Conservation (phyloP, 1,140 invertebrate species). For the Orchestia grillus region DNA sequence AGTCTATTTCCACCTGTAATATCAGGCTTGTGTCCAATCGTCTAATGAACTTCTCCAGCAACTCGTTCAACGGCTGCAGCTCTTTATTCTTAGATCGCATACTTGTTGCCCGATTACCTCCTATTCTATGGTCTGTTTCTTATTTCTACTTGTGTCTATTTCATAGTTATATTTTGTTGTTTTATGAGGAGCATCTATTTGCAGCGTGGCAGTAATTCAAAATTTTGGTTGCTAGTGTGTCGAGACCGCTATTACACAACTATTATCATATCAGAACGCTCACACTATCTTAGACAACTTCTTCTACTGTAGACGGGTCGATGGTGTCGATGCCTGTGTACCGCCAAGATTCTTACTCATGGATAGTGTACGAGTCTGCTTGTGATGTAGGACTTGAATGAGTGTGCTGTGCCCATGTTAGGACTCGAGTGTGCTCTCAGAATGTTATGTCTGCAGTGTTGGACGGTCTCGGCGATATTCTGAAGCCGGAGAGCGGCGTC, state of each 20-base stretch:
- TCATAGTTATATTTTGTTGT: background rate
- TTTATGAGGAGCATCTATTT: background rate
- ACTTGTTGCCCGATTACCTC: background rate
- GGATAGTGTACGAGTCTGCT: background rate
- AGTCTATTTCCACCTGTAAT: background rate
- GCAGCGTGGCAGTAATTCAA: background rate
- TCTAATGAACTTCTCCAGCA: background rate
- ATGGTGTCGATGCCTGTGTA: background rate
- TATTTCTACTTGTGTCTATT: background rate
- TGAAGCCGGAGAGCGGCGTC: conserved; percentile 73
- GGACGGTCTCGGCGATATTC: conserved; percentile 81
- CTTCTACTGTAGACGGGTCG: background rate
- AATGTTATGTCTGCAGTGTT: conserved; percentile 73
- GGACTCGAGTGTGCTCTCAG: background rate
- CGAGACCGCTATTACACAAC: background rate
- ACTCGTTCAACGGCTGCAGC: background rate
- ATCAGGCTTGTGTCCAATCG: background rate
- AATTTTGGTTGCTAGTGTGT: background rate
- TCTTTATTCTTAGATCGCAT: background rate
- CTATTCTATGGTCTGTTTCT: background rate
- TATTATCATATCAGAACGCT: background rate
- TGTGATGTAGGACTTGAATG: background rate
- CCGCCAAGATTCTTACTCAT: background rate
- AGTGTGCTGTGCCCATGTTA: background rate
- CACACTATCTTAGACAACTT: background rate